Evolutionary conservation across 2,113 vertebrate genomes (phyloP), one percentile per base, ranked within the genome.

Genomic region (Octodon degus): DNA sequence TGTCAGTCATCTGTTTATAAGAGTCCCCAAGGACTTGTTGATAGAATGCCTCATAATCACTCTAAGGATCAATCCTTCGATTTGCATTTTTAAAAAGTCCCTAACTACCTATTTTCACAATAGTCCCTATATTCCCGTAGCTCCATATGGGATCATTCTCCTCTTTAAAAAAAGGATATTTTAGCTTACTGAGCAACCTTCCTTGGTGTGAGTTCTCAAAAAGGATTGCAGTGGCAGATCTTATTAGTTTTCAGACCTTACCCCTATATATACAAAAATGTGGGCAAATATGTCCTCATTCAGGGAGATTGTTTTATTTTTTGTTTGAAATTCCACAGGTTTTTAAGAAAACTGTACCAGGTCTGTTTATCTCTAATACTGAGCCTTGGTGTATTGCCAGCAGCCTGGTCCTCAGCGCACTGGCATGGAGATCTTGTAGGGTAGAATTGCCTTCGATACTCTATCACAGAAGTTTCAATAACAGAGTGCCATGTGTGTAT

Each of bases 71-170:
- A 1, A 88, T 95, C 80, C 88, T 97, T 95, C 95, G 97, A 97
- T 97, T 97, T 97, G 96, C 97, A 92, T 98, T 97, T 97, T 95
- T 96, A 98, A 92, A 43, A 97, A 95, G 93, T 96, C 91, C 90
- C 96, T 89, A 96, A 83, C 92, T 97, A 74, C 92, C 74, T 74
- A 95, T 97, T 97, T 96, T 93, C 82, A 34, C 0, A 24, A 68
- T 81, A 95, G 90, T 86, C 89, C 85, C 82, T 86, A 7, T 89
- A 89, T 76, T 95, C 77, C 14, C 0, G 0, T 80, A 93, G 87
- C 72, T 87, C 77, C 90, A 68, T 91, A 88, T 94, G 92, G 85
- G 82, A 96, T 94, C 53, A 19, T 34, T 95, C 67, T 96, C 55
- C 72, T 84, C 96, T 96, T 79, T 96, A 91, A 97, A 95, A 97